A percentile compares a stretch with the other conserved stretches of the same genome.
Evolutionary conservation across 2,888 invertebrate genomes (phyloP).

Genomic region (Dryobotodes eremita): DNA sequence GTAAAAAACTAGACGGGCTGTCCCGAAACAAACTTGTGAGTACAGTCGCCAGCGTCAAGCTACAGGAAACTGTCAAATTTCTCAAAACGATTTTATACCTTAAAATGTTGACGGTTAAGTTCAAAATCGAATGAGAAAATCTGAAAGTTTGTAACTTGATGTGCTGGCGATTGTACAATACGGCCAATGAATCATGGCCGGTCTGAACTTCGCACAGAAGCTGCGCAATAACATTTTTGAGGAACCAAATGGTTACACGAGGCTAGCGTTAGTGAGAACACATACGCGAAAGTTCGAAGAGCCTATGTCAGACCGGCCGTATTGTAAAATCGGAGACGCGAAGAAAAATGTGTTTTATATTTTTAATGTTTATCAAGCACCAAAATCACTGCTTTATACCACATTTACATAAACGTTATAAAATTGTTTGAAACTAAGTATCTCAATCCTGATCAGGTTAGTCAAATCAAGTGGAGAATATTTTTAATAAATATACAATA

Average conservation of each 20-base stretch:
- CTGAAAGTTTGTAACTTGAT: too few species aligned
- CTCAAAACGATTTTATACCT: too few species aligned
- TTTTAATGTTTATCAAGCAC: slow-evolving; percentile 35
- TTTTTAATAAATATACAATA: slow-evolving; percentile 55
- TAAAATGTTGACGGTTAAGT: too few species aligned
- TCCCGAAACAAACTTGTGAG: not conserved
- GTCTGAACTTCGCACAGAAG: not conserved
- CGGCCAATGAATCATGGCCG: not conserved
- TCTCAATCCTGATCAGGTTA: slow-evolving; percentile 43
- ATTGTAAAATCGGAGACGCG: not conserved
- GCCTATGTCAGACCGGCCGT: not conserved
- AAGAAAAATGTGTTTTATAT: not conserved
- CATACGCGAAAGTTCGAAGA: not conserved
- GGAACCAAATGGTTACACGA: not conserved
- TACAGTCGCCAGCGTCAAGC: too few species aligned
- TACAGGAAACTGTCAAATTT: too few species aligned
- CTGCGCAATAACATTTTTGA: not conserved
- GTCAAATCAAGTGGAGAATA: slow-evolving; percentile 39
- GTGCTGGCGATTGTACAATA: not conserved
- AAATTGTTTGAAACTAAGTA: slow-evolving; percentile 22
- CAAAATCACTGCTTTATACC: slow-evolving; percentile 46
- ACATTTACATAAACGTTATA: slow-evolving; percentile 6
- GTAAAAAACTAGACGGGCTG: not conserved
- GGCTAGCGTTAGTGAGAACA: not conserved
- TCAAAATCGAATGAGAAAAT: too few species aligned